These are phyloP conservation scores for Nanorana parkeri DNA, from an alignment of 2,113 vertebrate genomes.

Conservation along the genomic window DNA sequence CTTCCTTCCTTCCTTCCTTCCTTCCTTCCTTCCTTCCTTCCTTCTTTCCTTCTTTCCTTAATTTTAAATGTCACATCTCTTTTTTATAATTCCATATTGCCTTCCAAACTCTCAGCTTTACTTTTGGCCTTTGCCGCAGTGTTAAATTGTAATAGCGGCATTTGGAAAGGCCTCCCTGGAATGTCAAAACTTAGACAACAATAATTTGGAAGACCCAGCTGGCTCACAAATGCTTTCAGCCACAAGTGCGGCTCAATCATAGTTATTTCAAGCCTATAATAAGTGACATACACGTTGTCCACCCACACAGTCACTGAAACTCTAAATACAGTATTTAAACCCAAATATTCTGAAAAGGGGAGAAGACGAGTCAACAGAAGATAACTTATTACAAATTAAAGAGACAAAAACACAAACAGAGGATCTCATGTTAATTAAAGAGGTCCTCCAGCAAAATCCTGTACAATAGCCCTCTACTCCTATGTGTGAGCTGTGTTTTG, in stretches of 20 bases:
- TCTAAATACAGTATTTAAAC: constrained; percentile 57
- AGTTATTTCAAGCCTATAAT: constrained; percentile 53
- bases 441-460: too few relatives aligned
- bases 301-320: constrained; percentile 29
- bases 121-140: not conserved
- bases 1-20: too few relatives aligned
- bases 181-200: constrained; percentile 44
- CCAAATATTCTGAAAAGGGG: constrained; percentile 46
- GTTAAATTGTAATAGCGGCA: constrained; percentile 8
- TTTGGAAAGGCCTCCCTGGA: constrained; percentile 12
- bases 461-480: too few relatives aligned
- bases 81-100: not conserved
- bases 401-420: constrained; percentile 17
- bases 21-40: too few relatives aligned
- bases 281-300: constrained; percentile 39
- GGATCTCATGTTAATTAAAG: too few relatives aligned
- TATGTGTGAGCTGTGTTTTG: too few relatives aligned
- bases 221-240: constrained; percentile 41
- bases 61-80: too few relatives aligned
- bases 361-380: constrained; percentile 8
- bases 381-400: constrained; percentile 26
- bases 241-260: constrained; percentile 49
- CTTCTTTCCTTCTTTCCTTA: too few relatives aligned
- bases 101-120: not conserved
- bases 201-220: constrained; percentile 54